These are phyloP conservation scores for Brachyistius frenatus DNA, from an alignment of 2,113 vertebrate species.

Conservation along the genomic window DNA sequence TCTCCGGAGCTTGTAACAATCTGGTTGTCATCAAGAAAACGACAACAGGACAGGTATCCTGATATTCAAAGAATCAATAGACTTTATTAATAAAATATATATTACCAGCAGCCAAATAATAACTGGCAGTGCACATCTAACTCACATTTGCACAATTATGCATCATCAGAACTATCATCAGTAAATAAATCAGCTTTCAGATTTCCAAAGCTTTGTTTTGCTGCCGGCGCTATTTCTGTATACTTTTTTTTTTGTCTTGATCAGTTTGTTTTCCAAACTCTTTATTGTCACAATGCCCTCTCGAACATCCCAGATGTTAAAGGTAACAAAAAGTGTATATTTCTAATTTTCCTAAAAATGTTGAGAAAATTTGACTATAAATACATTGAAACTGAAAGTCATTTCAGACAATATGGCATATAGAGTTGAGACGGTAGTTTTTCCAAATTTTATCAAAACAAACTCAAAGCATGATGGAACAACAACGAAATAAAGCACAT, in stretches of 20 bases:
- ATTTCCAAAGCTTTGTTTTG: too few species aligned
- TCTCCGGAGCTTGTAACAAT: slow-evolving; percentile 99
- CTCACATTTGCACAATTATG: neutral
- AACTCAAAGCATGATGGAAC: neutral
- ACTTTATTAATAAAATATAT: slow-evolving; percentile 10
- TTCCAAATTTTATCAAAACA: neutral
- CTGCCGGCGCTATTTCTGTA: too few species aligned
- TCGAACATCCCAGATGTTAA: too few species aligned
- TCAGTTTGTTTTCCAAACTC: neutral
- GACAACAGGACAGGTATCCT: slow-evolving; percentile 99
- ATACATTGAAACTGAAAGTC: too few species aligned
- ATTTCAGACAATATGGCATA: too few species aligned
- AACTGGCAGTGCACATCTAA: too few species aligned
- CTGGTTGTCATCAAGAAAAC: slow-evolving; percentile 99
- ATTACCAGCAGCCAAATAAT: neutral
- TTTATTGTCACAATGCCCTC: too few species aligned
- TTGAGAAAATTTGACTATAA: too few species aligned
- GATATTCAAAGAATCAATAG: slow-evolving; percentile 41
- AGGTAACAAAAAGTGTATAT: too few species aligned
- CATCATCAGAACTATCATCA: neutral
- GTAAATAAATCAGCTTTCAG: neutral
- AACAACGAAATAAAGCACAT: neutral
- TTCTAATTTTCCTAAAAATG: neutral
- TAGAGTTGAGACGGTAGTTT: too few species aligned
- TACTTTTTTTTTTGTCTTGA: neutral